Conservation (phyloP, 2,888 invertebrate genomes). For the Fragum sueziense region DNA sequence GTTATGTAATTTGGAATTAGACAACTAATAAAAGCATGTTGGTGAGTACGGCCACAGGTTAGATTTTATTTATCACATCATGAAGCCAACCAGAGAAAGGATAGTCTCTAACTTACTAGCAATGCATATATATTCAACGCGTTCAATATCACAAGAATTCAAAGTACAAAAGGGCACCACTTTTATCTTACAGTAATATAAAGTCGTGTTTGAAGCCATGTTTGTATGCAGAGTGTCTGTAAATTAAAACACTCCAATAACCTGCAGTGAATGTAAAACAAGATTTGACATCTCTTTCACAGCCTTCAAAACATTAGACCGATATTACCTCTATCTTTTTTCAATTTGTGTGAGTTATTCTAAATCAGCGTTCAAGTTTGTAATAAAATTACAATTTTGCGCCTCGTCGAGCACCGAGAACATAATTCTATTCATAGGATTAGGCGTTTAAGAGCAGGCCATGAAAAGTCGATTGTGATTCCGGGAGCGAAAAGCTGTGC, state of each 20-base stretch:
- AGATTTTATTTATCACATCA: no score
- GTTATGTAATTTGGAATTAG: no score
- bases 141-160: no score
- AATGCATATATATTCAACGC: no score
- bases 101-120: no score
- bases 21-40: no score
- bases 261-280: constrained; percentile 39
- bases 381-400: constrained; percentile 63
- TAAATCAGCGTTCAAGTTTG: constrained; percentile 56
- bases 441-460: constrained; percentile 42
- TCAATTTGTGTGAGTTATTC: constrained; percentile 61
- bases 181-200: no score
- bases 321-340: constrained; percentile 60
- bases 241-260: constrained; percentile 1
- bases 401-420: constrained; percentile 46
- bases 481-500: constrained; percentile 47
- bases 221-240: not conserved
- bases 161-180: no score
- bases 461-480: constrained; percentile 55
- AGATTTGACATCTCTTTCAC: constrained; percentile 36
- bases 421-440: constrained; percentile 56
- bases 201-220: not conserved
- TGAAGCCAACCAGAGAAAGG: no score
- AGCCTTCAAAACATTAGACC: constrained; percentile 38
- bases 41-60: no score